Base-by-base conservation (phyloP, 2,797 vertebrate species). In the Mallotus villosus region DNA sequence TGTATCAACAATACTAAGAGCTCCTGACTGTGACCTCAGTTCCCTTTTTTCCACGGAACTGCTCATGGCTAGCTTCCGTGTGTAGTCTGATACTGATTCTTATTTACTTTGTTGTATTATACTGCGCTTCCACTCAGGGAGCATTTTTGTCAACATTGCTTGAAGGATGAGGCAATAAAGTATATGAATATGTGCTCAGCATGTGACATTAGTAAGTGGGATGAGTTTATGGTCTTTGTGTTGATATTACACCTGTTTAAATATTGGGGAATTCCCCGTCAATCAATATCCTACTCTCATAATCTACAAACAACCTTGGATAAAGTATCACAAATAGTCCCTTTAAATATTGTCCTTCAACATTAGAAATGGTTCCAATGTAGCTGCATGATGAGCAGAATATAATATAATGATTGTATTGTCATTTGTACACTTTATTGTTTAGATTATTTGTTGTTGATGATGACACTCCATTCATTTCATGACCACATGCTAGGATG, bases 1-100 rank as follows among this genome's bases (percentile, higher is more conserved):
- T 46, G 11, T 46, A 37, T 37, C 8, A 37, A 37, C 34, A 46
- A 46, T 12, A 14, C 11, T 46, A 12, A 46, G 41, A 11, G 41
- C 41, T 46, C 17, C 16, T 67, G 63, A 85, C 76, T 62, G 49
- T 68, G 76, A 88, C 68, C 79, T 69, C 63, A 71, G 75, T 84
- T 90, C 79, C 87, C 73, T 74, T 84, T 75, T 12, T 72, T 74
- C 88, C 82, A 88, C 73, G 57, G 75, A 79, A 61, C 22, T 0
- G 21, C 69, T 68, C 25, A 11, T 63, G 76, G 17, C 25, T 53
- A 5, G 25, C 49, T n/a, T 57, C 16, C 17, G 14, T 67, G 17
- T 11, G 16, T 14, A 32, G 16, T 24, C 22, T 21, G 51, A 9
- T 12, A 22, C 21, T 60, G 1, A 60, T 24, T 14, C 21, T n/a